These are phyloP conservation scores for Mimumesa dahlbomi DNA, from an alignment of 2,888 invertebrate species.

Conservation along the genomic window DNA sequence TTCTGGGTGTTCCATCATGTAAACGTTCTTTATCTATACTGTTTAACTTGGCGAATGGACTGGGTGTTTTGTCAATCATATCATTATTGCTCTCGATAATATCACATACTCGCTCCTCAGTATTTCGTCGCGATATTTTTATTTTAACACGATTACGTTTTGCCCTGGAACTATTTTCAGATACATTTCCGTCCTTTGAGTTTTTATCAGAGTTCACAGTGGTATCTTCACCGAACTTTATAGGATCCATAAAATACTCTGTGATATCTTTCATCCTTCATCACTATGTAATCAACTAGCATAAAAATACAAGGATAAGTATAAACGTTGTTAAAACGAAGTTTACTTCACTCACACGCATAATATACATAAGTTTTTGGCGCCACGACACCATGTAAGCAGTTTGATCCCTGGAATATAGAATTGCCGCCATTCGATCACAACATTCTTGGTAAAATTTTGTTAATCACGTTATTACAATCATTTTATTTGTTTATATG, in stretches of 20 bases:
- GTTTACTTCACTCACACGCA: not conserved
- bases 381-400: slow-evolving; percentile 38
- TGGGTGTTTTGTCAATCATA: slow-evolving; percentile 68
- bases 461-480: too few relatives aligned
- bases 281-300: slow-evolving; percentile 3
- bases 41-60: slow-evolving; percentile 51
- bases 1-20: slow-evolving; percentile 47
- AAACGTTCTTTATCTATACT: slow-evolving; percentile 5
- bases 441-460: too few relatives aligned
- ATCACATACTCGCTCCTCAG: slow-evolving; percentile 56
- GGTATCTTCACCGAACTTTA: slow-evolving; percentile 47
- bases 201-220: slow-evolving; percentile 39
- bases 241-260: slow-evolving; percentile 68
- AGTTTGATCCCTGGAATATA: too few relatives aligned
- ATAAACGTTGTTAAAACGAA: not conserved
- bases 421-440: too few relatives aligned
- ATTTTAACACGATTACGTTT: slow-evolving; percentile 70
- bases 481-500: too few relatives aligned
- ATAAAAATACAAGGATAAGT: not conserved
- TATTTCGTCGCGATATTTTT: slow-evolving; percentile 61
- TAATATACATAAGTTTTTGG: slow-evolving; percentile 42
- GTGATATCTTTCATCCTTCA: slow-evolving; percentile 72
- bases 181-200: slow-evolving; percentile 7
- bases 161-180: slow-evolving; percentile 1
- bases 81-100: slow-evolving; percentile 65